phyloP scores from a whole-genome alignment of 2,113 vertebrate species.

The Halcyon malimbica region DNA sequence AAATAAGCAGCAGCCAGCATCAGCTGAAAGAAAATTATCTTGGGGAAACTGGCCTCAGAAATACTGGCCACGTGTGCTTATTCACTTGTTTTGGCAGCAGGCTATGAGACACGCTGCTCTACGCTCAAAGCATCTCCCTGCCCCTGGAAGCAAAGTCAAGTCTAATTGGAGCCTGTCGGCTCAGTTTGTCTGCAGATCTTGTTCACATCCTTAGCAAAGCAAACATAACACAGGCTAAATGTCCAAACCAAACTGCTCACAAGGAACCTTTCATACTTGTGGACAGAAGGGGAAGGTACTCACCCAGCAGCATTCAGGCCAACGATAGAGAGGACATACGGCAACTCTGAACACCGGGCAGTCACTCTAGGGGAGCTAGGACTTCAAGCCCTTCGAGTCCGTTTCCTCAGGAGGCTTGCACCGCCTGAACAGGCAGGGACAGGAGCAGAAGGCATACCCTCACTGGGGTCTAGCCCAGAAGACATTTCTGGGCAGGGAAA shows the following conservation, averaged over 20 bases:
- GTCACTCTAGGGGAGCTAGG: neutral
- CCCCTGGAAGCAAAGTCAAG: neutral
- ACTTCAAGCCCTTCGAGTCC: neutral
- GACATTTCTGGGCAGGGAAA: neutral
- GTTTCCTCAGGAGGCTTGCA: neutral
- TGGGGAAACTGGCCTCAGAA: neutral
- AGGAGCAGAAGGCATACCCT: neutral
- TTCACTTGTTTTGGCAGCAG: neutral
- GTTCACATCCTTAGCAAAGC: neutral
- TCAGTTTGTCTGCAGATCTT: neutral
- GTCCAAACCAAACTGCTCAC: neutral
- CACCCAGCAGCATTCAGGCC: neutral
- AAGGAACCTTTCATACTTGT: neutral
- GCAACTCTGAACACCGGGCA: neutral
- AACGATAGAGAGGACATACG: neutral
- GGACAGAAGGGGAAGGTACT: too few species aligned
- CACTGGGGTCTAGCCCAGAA: neutral
- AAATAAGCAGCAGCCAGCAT: neutral
- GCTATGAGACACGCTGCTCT: neutral
- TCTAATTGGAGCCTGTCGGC: neutral
- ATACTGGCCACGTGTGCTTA: neutral
- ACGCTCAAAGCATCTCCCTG: neutral
- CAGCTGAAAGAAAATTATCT: neutral
- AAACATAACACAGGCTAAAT: neutral
- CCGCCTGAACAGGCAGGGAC: neutral